Evolutionary conservation across 2,797 vertebrate genomes (phyloP).

Genomic region (Vireo griseus): DNA sequence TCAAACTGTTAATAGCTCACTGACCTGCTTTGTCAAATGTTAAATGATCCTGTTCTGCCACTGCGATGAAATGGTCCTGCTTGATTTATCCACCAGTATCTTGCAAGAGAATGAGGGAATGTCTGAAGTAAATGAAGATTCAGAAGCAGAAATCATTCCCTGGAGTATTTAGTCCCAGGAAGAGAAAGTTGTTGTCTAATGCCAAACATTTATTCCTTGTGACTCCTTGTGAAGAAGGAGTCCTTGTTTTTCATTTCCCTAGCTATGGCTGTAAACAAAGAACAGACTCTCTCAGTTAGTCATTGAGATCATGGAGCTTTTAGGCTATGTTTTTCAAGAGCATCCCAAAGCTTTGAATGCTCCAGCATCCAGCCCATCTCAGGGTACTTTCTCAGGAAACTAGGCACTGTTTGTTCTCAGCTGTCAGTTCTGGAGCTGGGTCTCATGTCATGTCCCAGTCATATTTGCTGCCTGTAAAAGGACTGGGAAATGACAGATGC

Average conservation of each 20-base stretch:
- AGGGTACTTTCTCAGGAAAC: neutral
- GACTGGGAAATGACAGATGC: neutral
- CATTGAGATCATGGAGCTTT: neutral
- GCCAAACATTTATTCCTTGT: neutral
- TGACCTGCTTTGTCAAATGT: neutral
- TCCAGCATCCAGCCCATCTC: neutral
- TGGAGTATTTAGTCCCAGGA: neutral
- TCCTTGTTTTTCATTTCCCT: neutral
- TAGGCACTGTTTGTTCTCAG: neutral
- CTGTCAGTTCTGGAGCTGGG: neutral
- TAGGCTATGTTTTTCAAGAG: neutral
- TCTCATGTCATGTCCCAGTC: neutral
- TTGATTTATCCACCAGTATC: neutral
- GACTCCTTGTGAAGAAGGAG: neutral
- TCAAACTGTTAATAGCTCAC: neutral
- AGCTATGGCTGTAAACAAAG: neutral
- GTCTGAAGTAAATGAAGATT: neutral
- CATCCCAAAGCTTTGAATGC: neutral
- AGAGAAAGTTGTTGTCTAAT: neutral
- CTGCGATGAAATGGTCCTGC: neutral
- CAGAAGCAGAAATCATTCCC: neutral
- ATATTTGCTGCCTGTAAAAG: neutral
- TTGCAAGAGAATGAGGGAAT: neutral
- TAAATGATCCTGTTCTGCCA: neutral
- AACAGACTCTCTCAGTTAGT: neutral